Base-by-base conservation (phyloP, 2,888 invertebrate species). In the Rhopalosiphum nymphaeae region DNA sequence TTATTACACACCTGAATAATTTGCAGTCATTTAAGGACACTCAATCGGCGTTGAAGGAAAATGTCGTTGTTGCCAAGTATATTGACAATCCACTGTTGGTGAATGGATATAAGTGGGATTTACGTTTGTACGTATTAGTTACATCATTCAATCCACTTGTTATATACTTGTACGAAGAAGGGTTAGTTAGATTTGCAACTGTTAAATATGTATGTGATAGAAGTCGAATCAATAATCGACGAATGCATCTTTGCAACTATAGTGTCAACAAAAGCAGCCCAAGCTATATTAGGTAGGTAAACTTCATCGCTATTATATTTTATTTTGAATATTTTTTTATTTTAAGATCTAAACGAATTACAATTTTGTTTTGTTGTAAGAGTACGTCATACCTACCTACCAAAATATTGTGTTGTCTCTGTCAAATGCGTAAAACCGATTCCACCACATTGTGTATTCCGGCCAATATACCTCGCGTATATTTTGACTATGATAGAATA, bases 201-300 rank as follows among this genome's bases (percentile, higher is more conserved):
- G 99, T 99, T 95, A 98, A 98, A 96, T 99, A 99, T 96, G 98
- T 99, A 95, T 97, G 98, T 95, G 98, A 98, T 95, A 98, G 98
- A 95, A 98, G 98, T 96, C 99, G 98, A 95, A 97, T 99, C 29
- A 99, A 98, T 97, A 99, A 98, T 96, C 98, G 98, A 0, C 99
- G 98, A 96, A 99, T 99, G 98, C 99, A 99, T 96, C 97, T 99
- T 36, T 99, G 99, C 95, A 99, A 99, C 96, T 99, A 99, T 96
- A 99, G 99, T 96, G 98, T 99, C 95, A 99, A 99, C 96, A 99
- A 99, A 96, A 98, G 98, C 96, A 99, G 98, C 96, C 98, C 98
- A 94, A 98, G 99, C 96, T 99, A 99, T 96, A 98, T 99, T 95
- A 98, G 98, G 98, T 98, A 96, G 97, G 98, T 96, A 36, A 78